These are phyloP conservation scores for Bombus consobrinus DNA, from an alignment of 1,140 invertebrate species.

Conservation along the genomic window DNA sequence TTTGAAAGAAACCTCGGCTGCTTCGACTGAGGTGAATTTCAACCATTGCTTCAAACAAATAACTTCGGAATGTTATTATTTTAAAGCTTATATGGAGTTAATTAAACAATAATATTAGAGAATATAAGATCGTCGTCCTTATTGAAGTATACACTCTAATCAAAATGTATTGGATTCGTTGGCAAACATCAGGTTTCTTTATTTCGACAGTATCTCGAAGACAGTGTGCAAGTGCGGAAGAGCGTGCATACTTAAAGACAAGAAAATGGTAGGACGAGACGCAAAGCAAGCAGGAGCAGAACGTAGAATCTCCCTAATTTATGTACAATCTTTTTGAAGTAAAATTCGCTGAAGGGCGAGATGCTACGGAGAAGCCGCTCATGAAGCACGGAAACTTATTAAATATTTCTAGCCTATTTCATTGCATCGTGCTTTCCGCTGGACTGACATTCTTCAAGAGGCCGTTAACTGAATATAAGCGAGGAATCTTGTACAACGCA, in stretches of 20 bases:
- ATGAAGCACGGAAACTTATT: conserved; percentile 70
- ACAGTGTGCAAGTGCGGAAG: conserved; percentile 45
- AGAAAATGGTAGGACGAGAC: conserved; percentile 32
- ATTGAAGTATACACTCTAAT: neutral
- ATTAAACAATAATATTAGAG: too few species aligned
- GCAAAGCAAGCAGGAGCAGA: conserved; percentile 4
- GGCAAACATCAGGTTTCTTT: neutral
- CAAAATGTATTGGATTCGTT: neutral
- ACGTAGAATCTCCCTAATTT: conserved; percentile 62
- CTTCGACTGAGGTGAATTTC: too few species aligned
- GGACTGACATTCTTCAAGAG: conserved; percentile 65
- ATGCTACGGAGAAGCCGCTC: conserved; percentile 38
- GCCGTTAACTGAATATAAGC: conserved; percentile 61
- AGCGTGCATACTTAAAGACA: conserved; percentile 61
- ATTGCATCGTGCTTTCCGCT: conserved; percentile 70
- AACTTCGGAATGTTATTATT: neutral
- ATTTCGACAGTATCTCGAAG: neutral
- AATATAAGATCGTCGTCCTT: neutral
- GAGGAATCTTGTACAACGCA: conserved; percentile 11
- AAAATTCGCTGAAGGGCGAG: conserved; percentile 61
- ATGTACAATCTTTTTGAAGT: conserved; percentile 61
- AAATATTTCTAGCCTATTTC: conserved; percentile 76
- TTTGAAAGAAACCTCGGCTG: neutral
- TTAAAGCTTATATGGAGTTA: neutral
- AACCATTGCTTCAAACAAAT: neutral